These are phyloP conservation scores for Notolabrus celidotus DNA, from an alignment of 2,797 vertebrate genomes.

Conservation along the genomic window DNA sequence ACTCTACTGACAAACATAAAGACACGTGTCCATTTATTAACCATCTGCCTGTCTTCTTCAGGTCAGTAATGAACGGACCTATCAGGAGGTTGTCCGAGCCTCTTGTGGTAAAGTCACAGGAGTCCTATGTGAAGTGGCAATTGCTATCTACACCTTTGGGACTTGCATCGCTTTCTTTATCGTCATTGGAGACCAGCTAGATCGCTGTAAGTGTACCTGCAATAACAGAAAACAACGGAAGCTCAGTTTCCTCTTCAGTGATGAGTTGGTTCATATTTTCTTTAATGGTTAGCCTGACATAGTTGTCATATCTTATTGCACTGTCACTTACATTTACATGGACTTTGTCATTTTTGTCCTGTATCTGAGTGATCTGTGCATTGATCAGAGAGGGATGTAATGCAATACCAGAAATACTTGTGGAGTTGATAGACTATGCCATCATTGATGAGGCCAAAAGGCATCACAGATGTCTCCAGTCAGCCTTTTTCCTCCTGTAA, in stretches of 20 bases:
- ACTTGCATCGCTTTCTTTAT: conserved; percentile 99
- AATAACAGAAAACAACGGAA: not conserved
- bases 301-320: not conserved
- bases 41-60: conserved; percentile 41
- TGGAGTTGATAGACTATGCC: not conserved
- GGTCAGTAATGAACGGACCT: conserved; percentile 94
- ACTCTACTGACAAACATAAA: not conserved
- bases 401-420: not conserved
- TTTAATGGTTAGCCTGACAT: not conserved
- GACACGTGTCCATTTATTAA: not conserved
- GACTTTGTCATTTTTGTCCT: not conserved
- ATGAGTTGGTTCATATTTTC: not conserved
- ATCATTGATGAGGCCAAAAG: conserved; percentile 55
- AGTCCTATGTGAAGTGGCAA: conserved; percentile 92
- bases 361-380: conserved; percentile 1
- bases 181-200: conserved; percentile 97
- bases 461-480: conserved; percentile 38
- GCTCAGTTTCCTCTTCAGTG: too few species aligned
- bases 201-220: conserved; percentile 90
- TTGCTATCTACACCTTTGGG: conserved; percentile 95
- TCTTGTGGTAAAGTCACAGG: conserved; percentile 93
- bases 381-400: conserved; percentile 10
- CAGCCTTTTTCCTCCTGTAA: conserved; percentile 46
- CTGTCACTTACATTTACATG: not conserved
- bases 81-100: conserved; percentile 97